Base-by-base conservation (phyloP, 2,797 vertebrate genomes). In the Chloroceryle amazona region DNA sequence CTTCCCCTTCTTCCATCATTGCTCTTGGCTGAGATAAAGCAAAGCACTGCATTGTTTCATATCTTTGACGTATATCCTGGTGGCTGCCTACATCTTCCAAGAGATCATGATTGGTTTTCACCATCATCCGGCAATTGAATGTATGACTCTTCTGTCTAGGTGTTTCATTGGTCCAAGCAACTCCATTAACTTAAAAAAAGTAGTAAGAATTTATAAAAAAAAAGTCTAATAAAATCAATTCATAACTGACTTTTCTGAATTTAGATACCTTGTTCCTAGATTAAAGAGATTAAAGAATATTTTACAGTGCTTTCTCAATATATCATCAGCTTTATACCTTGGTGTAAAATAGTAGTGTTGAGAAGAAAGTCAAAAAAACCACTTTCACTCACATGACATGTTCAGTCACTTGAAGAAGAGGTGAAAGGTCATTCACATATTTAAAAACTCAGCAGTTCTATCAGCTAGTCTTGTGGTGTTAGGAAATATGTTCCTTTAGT, bases 11-110 rank as follows among this genome's bases (percentile, higher is more conserved):
- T 96, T 99, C 99, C 98, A 99, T 99, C 98, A 99, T 99, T 90
- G 99, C 99, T 70, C 99, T 98, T 22, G 99, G 99, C 96, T 99
- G 99, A 12, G 99, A 99, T 88, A 99, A 98, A 58, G 99, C 99
- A 63, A 99, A 99, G 95, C 99, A 99, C 96, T 99, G 99, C 99
- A 99, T 99, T 54, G 99, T 99, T 98, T 99, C 99, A 3, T 99
- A 99, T 98, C 99, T 99, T n/a, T 98, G 99, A 73, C 85, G 97
- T 8, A 86, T n/a, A 58, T 98, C 98, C 62, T 97, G 96, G 55
- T 97, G 98, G 62, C 97, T 97, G 1, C 96, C 96, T n/a, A 98
- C 97, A 86, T 99, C 99, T 87, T 99, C 99, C 67, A 99, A 92
- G 93, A 98, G 81, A 83, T 98, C 98, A 21, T 98, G 98, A 76